phyloP scores from a whole-genome alignment of 1,140 invertebrate species.

The Drosophila obscura region DNA sequence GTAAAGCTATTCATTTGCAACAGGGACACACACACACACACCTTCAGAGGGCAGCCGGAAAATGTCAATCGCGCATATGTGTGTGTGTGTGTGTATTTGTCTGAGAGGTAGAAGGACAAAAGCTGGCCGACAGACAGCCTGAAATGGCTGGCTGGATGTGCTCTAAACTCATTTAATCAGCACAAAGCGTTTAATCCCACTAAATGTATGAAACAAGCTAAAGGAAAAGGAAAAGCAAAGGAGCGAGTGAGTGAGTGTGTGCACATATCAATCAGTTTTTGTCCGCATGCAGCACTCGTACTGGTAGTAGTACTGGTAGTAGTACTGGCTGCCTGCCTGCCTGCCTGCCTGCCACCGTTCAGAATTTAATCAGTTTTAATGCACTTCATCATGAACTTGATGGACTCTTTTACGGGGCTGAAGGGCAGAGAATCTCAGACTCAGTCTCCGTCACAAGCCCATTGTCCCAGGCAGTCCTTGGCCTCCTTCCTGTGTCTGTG shows the following conservation, averaged over 20 bases:
- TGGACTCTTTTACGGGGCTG: constrained; percentile 13
- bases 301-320: not conserved
- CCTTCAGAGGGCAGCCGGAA: constrained; percentile 13
- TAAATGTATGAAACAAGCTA: constrained; percentile 52
- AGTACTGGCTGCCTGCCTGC: not conserved
- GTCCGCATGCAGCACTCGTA: not conserved
- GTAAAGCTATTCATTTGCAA: constrained; percentile 61
- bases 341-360: constrained; percentile 16
- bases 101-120: constrained; percentile 14
- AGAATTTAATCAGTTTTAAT: constrained; percentile 71
- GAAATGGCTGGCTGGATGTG: constrained; percentile 23
- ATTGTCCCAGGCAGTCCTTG: no score
- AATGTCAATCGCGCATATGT: constrained; percentile 50
- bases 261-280: constrained; percentile 49
- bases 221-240: not conserved
- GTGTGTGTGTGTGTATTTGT: constrained; percentile 3
- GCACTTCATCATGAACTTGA: constrained; percentile 56
- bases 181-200: constrained; percentile 70
- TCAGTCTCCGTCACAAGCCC: not conserved
- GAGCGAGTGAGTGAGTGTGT: no score
- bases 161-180: constrained; percentile 72
- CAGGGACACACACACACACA: not conserved
- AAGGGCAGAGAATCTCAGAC: not conserved
- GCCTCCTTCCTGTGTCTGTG: not conserved
- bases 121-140: constrained; percentile 23